These are phyloP conservation scores for Melospiza melodia DNA, from an alignment of 2,113 vertebrate genomes.

Conservation along the genomic window DNA sequence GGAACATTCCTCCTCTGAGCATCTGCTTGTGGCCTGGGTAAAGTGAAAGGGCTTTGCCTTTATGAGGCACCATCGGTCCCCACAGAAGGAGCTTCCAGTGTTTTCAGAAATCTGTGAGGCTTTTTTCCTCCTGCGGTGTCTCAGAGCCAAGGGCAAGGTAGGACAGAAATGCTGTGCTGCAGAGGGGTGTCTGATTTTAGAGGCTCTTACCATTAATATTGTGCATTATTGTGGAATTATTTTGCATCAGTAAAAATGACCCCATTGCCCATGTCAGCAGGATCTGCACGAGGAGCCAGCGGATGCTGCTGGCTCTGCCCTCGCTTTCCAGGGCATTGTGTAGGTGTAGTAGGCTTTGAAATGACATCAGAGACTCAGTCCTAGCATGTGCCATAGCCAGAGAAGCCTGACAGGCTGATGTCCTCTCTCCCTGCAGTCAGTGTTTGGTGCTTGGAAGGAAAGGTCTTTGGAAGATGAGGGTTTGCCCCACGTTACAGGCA, in stretches of 20 bases:
- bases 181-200: not conserved
- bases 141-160: not conserved
- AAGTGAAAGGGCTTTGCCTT: not conserved
- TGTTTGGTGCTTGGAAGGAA: not conserved
- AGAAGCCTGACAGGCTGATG: not conserved
- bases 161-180: not conserved
- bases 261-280: not conserved
- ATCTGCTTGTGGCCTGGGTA: not conserved
- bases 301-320: not conserved
- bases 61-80: not conserved
- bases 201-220: not conserved
- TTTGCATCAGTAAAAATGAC: not conserved
- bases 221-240: not conserved
- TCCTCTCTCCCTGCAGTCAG: not conserved
- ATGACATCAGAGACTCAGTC: not conserved
- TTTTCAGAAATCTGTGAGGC: not conserved
- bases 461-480: not conserved
- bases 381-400: not conserved
- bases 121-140: not conserved
- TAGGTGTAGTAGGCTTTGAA: not conserved
- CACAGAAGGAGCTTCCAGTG: not conserved
- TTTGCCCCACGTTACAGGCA: not conserved
- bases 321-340: not conserved
- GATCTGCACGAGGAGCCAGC: not conserved
- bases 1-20: not conserved